These are phyloP conservation scores for Craniophora ligustri DNA, from an alignment of 2,888 invertebrate species.

Conservation along the genomic window DNA sequence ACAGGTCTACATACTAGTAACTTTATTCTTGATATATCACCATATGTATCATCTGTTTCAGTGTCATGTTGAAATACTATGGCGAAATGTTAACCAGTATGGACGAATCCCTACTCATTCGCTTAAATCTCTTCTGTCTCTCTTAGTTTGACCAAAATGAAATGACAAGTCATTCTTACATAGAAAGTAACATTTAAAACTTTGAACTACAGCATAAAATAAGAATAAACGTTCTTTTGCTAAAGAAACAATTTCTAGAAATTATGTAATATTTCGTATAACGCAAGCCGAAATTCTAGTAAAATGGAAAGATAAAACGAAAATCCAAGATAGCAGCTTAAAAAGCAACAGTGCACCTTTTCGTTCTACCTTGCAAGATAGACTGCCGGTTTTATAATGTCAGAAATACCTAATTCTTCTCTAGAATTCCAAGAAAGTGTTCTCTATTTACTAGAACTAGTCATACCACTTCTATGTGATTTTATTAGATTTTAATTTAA, in stretches of 20 bases:
- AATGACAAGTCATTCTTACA: too few species aligned
- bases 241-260: background rate
- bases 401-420: constrained; percentile 18
- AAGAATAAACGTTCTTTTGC: background rate
- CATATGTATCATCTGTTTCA: too few species aligned
- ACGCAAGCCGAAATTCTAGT: constrained; percentile 10
- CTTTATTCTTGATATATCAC: too few species aligned
- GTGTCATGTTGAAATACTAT: too few species aligned
- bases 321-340: constrained; percentile 19
- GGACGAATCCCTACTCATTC: too few species aligned
- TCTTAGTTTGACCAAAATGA: too few species aligned
- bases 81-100: too few species aligned
- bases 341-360: constrained; percentile 14
- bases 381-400: constrained; percentile 1
- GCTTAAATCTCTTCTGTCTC: too few species aligned
- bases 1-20: background rate
- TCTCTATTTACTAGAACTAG: background rate
- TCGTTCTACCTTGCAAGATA: constrained; percentile 17
- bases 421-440: constrained; percentile 6
- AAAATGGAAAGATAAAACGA: constrained; percentile 3
- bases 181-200: too few species aligned
- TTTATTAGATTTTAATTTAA: too few species aligned
- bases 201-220: too few species aligned
- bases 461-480: too few species aligned
- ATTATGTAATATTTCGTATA: constrained; percentile 3